Evolutionary conservation across 2,113 vertebrate species (phyloP), one percentile per base, ranked within the genome.

Genomic region (Lontra canadensis): DNA sequence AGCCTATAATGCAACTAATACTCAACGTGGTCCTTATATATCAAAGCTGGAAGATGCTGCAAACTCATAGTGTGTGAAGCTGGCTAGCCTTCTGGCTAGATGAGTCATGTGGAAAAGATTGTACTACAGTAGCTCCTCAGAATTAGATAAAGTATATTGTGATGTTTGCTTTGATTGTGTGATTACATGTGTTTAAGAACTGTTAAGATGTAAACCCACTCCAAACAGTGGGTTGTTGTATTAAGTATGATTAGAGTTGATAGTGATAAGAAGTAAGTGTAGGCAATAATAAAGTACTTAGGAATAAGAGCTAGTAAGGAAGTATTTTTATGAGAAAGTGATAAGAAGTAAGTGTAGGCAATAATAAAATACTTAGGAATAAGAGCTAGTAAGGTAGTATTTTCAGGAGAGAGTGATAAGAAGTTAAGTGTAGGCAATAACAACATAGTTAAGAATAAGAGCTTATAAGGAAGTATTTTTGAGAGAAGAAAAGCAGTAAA

Each of bases 361-460:
- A 39, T 67, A 87, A 93, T 55, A 93, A 94, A 85, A 80, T 69
- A 92, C 6, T 82, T 93, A 87, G 36, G 61, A 69, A 90, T 49
- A 90, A 94, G 59, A 94, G 11, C 42, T 49, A 49, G 11, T 74
- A 52, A 49, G 20, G 36, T 69, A 57, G 2, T 71, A 47, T 93
- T 97, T 97, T 97, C 26, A 85, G 7, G 34, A 85, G n/a, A 55
- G 52, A 88, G 18, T 88, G 71, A 59, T 44, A 88, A 95, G 57
- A 78, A 88, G 47, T 80, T 47, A 91, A 87, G 7, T 44, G 73
- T 81, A 94, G 23, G 17, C 73, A 88, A 39, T 67, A 87, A 91
- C 61, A 93, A 94, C 88, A 80, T 69, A 92, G 7, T 78, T 93
- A 86, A 42, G 61, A 69, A 90, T 49, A 90, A 94, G 59, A 94